Conservation (phyloP, 2,888 invertebrate species). For the Elmis aenea region DNA sequence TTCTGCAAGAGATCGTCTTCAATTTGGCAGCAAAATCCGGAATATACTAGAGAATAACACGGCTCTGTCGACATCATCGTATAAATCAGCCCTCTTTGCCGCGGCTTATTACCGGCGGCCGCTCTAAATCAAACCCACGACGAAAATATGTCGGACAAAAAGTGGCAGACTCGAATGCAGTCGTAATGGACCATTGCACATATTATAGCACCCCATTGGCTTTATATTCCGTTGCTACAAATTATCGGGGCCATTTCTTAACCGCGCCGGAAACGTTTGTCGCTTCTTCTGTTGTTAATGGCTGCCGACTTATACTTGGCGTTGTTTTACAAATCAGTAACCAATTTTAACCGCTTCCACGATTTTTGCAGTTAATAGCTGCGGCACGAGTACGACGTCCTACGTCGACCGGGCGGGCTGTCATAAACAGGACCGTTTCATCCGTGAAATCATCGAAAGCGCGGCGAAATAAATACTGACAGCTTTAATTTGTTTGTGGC, state of each 20-base stretch:
- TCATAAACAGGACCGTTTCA: slow-evolving; percentile 22
- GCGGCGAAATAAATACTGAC: slow-evolving; percentile 25
- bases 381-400: too few species aligned
- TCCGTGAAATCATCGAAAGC: slow-evolving; percentile 18
- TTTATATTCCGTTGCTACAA: slow-evolving; percentile 29
- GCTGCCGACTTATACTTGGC: slow-evolving; percentile 19
- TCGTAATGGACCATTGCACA: slow-evolving; percentile 44
- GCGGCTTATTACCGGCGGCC: slow-evolving; percentile 25
- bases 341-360: slow-evolving; percentile 11
- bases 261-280: slow-evolving; percentile 25
- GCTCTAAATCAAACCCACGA: slow-evolving; percentile 35
- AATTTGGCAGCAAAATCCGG: slow-evolving; percentile 44
- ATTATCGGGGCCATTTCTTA: slow-evolving; percentile 30
- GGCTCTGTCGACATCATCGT: slow-evolving; percentile 30
- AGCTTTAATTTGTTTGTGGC: slow-evolving; percentile 35
- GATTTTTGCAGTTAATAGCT: slow-evolving; percentile 2
- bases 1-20: slow-evolving; percentile 47
- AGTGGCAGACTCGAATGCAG: slow-evolving; percentile 36
- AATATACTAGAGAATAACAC: slow-evolving; percentile 26
- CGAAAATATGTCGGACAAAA: slow-evolving; percentile 37
- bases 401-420: slow-evolving; percentile 4
- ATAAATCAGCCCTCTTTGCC: slow-evolving; percentile 29
- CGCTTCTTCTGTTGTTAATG: slow-evolving; percentile 29
- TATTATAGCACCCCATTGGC: slow-evolving; percentile 45
- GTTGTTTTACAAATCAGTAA: slow-evolving; percentile 21